phyloP scores from a whole-genome alignment of 1,140 invertebrate species.

The Coptotermes formosanus region DNA sequence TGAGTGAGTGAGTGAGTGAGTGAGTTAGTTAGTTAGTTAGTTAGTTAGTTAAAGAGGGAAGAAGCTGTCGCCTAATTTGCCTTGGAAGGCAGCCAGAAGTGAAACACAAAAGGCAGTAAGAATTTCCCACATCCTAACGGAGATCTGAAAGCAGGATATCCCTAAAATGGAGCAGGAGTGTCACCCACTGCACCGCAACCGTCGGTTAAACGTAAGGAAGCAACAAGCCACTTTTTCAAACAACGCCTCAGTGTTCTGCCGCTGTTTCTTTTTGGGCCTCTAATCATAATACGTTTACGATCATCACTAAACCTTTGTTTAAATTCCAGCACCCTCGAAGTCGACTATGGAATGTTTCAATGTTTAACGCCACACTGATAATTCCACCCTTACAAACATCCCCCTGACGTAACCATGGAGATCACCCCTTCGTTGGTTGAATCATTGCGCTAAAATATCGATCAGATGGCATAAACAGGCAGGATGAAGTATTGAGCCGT shows the following conservation, averaged over 20 bases:
- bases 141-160: too few species aligned
- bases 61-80: too few species aligned
- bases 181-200: too few species aligned
- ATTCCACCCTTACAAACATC: background rate
- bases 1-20: constrained; percentile 20
- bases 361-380: background rate
- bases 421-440: background rate
- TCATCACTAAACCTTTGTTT: too few species aligned
- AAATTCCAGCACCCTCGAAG: too few species aligned
- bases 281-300: too few species aligned
- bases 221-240: too few species aligned
- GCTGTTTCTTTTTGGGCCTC: too few species aligned
- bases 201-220: too few species aligned
- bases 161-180: too few species aligned
- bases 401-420: constrained; percentile 14
- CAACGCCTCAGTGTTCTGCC: too few species aligned
- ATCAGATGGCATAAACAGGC: background rate
- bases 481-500: background rate
- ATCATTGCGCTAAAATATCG: constrained; percentile 15
- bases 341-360: background rate
- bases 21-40: background rate
- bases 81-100: too few species aligned
- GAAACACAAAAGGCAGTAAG: background rate
- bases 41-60: background rate
- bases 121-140: background rate